Evolutionary conservation across 2,113 vertebrate species (phyloP).

Genomic region (Falco punctatus): DNA sequence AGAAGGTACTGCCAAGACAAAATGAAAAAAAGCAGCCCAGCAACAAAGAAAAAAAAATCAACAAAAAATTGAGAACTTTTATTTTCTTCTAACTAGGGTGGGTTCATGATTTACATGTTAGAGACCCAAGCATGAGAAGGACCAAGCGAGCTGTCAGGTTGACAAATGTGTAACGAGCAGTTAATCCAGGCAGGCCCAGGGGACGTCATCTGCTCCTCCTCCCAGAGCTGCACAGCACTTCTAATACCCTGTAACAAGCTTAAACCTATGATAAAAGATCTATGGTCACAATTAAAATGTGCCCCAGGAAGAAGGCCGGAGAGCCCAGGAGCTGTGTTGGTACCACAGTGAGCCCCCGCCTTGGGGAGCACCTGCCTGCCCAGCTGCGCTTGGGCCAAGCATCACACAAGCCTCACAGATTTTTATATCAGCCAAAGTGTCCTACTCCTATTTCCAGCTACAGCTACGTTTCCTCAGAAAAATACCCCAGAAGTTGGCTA

Average conservation of each 20-base stretch:
- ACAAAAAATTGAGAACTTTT: background rate
- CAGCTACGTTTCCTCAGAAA: background rate
- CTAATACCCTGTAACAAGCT: conserved; percentile 25
- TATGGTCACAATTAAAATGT: background rate
- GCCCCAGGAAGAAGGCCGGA: background rate
- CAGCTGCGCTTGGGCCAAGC: background rate
- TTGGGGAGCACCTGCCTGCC: too few species aligned
- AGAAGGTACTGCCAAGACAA: background rate
- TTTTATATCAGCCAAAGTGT: background rate
- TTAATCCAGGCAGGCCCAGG: background rate
- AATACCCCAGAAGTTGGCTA: background rate
- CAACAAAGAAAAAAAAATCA: background rate
- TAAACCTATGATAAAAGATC: background rate
- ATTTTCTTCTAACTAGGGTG: background rate
- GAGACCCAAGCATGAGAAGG: background rate
- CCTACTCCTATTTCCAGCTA: background rate
- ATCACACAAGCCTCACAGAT: background rate
- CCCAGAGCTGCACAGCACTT: background rate
- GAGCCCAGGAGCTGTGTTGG: background rate
- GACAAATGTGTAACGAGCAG: background rate
- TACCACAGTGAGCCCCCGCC: background rate
- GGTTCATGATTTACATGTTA: background rate
- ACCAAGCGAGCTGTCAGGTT: background rate
- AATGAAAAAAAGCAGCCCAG: background rate
- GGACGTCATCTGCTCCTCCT: conserved; percentile 12